Percentiles rank a stretch among this genome's conserved stretches.
These are phyloP conservation scores for Danio jaintianensis DNA, from an alignment of 2,797 vertebrate species.

Conservation along the genomic window DNA sequence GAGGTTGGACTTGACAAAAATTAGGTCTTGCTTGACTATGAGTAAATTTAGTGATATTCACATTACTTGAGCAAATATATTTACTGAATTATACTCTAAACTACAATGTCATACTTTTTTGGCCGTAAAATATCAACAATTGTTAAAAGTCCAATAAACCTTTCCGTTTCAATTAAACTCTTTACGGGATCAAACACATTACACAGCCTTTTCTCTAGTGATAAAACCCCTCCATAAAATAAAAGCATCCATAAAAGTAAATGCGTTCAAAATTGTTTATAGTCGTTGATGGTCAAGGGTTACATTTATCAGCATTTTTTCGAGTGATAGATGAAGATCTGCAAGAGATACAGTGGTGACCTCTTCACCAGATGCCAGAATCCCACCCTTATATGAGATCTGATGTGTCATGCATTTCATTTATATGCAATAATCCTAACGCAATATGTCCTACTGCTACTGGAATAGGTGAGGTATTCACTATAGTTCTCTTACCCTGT, in stretches of 20 bases:
- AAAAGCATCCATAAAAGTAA: constrained; percentile 27
- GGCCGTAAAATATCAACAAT: neutral
- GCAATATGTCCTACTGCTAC: neutral
- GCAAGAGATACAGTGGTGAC: constrained; percentile 34
- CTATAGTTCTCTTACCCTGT: neutral
- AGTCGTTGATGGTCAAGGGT: constrained; percentile 61
- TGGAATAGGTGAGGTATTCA: neutral
- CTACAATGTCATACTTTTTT: neutral
- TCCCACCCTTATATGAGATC: neutral
- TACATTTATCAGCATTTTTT: constrained; percentile 54
- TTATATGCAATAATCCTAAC: neutral
- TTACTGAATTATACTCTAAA: neutral
- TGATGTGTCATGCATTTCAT: neutral
- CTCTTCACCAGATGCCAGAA: neutral
- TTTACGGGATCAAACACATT: neutral
- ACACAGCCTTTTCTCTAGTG: constrained; percentile 6
- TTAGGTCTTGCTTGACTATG: no score
- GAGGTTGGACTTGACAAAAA: no score
- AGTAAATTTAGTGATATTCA: no score
- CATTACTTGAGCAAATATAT: no score
- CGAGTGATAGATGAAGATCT: constrained; percentile 45
- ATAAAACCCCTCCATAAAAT: constrained; percentile 63
- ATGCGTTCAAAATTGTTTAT: constrained; percentile 50
- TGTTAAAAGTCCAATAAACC: neutral
- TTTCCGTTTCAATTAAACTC: neutral